Evolutionary conservation across 1,140 invertebrate species (phyloP).

Genomic region (Aradophagus sp.): DNA sequence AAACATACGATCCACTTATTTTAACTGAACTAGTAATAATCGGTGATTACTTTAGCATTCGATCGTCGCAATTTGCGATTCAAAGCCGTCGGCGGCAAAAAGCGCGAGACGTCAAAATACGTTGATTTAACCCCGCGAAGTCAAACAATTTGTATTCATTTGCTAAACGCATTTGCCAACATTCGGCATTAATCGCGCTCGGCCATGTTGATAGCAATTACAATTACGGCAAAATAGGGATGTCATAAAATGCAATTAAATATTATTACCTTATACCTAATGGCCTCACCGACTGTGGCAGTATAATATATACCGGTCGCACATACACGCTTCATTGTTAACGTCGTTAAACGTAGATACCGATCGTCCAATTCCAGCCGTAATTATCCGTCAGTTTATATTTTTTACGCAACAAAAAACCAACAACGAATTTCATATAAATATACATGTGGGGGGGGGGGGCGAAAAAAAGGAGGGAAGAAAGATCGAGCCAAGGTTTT

Average conservation of each 20-base stretch:
- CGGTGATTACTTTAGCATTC: too few species aligned
- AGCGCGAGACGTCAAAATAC: too few species aligned
- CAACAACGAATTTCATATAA: constrained; percentile 46
- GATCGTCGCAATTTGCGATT: too few species aligned
- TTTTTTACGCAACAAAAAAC: constrained; percentile 47
- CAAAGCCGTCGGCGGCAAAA: too few species aligned
- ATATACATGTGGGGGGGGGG: constrained; percentile 25
- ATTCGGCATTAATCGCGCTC: constrained; percentile 50
- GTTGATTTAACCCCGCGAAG: too few species aligned
- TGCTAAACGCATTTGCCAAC: constrained; percentile 9
- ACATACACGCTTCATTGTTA: constrained; percentile 57
- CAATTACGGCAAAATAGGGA: constrained; percentile 71
- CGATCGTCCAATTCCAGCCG: constrained; percentile 53
- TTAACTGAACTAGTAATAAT: too few species aligned
- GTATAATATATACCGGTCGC: constrained; percentile 51
- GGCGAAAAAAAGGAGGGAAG: constrained; percentile 14
- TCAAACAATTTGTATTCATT: too few species aligned
- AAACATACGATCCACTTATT: too few species aligned
- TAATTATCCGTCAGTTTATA: constrained; percentile 55
- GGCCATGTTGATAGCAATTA: constrained; percentile 70
- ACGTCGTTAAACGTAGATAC: constrained; percentile 57
- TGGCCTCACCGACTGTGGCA: constrained; percentile 59
- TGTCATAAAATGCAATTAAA: constrained; percentile 75
- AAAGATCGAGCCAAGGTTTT: constrained; percentile 29
- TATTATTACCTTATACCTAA: constrained; percentile 69